Conservation (phyloP, 92 coral and sea anemone genomes). For the Bergia sp. region DNA sequence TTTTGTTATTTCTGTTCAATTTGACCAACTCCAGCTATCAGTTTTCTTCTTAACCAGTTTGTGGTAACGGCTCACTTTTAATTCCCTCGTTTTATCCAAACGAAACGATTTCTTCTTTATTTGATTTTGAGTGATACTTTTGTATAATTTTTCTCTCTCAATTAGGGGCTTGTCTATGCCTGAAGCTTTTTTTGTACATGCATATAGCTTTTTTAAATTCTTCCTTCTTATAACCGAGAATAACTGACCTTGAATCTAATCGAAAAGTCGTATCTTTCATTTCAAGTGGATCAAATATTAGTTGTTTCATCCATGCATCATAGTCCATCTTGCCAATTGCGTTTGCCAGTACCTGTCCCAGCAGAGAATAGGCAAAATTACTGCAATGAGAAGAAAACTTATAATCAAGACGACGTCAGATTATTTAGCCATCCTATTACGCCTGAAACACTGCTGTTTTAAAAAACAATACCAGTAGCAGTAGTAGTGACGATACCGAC, state of each 20-base stretch:
- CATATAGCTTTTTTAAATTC: neutral
- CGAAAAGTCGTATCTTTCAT: slow-evolving; percentile 68
- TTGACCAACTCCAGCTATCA: no score
- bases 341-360: slow-evolving; percentile 76
- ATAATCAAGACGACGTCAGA: neutral
- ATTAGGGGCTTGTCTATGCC: neutral
- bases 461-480: no score
- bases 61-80: no score
- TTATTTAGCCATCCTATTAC: neutral
- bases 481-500: no score
- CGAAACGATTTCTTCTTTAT: no score
- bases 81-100: no score
- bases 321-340: slow-evolving; percentile 57
- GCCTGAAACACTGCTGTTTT: no score
- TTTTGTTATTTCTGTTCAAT: no score
- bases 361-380: slow-evolving; percentile 78
- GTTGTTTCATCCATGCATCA: slow-evolving; percentile 61
- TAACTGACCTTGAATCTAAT: slow-evolving; percentile 10
- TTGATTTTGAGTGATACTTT: no score
- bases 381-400: slow-evolving; percentile 32
- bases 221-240: no score
- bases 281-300: slow-evolving; percentile 53
- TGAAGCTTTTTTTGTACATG: neutral
- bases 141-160: neutral
- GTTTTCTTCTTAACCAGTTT: no score